Conservation (phyloP, 1,140 invertebrate species). For the Delia radicum region DNA sequence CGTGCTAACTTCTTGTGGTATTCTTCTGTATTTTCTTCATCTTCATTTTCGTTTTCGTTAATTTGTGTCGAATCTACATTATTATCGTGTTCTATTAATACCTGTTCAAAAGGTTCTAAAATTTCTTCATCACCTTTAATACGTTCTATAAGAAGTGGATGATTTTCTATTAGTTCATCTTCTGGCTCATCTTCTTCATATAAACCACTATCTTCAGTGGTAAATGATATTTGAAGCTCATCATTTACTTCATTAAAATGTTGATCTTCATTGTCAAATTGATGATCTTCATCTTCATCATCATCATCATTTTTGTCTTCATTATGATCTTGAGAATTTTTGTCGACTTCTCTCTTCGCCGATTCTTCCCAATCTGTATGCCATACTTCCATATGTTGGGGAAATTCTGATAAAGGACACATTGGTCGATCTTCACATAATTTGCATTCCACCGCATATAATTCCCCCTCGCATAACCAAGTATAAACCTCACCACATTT, state of each 20-base stretch:
- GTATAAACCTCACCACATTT: conserved; percentile 45
- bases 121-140: not conserved
- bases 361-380: conserved; percentile 44
- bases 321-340: not conserved
- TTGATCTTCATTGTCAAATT: not conserved
- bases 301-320: not conserved
- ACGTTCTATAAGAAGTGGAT: too few species aligned
- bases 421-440: conserved; percentile 46
- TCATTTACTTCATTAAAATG: not conserved
- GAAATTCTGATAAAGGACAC: conserved; percentile 43
- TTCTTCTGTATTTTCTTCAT: not conserved
- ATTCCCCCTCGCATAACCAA: conserved; percentile 46
- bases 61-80: not conserved
- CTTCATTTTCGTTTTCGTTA: not conserved
- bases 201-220: not conserved
- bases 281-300: not conserved
- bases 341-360: not conserved
- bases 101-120: conserved; percentile 13
- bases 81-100: conserved; percentile 4
- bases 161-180: not conserved
- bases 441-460: conserved; percentile 46
- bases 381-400: conserved; percentile 48
- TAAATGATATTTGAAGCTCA: not conserved
- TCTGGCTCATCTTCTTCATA: not conserved
- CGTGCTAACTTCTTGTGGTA: not conserved